Evolutionary conservation across 2,113 vertebrate species (phyloP).

Genomic region (Oxyura jamaicensis): DNA sequence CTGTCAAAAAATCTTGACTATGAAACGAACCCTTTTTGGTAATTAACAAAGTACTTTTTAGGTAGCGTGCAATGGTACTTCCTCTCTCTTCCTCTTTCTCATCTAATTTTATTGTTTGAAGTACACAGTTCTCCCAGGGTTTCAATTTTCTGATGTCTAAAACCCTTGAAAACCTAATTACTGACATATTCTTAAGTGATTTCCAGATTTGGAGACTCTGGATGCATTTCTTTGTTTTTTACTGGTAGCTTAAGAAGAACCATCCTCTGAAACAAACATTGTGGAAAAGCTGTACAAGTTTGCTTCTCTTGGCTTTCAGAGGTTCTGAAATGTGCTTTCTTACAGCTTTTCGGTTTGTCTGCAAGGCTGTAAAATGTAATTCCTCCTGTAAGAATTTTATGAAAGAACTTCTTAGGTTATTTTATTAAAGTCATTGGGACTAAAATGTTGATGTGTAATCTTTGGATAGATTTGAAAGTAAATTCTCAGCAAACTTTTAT

Average conservation of each 20-base stretch:
- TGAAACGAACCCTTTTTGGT: neutral
- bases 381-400: neutral
- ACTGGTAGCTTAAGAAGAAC: too few relatives aligned
- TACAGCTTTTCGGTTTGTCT: neutral
- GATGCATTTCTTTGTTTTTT: neutral
- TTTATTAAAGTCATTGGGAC: neutral
- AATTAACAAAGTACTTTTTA: too few relatives aligned
- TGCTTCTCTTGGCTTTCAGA: neutral
- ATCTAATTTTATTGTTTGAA: neutral
- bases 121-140: neutral
- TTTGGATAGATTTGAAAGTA: neutral
- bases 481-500: neutral
- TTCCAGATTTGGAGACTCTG: neutral
- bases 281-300: neutral
- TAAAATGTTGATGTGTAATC: neutral
- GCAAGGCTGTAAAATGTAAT: neutral
- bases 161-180: neutral
- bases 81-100: neutral
- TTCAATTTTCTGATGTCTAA: neutral
- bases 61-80: neutral
- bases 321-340: neutral
- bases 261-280: neutral
- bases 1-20: neutral
- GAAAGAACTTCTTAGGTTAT: neutral
- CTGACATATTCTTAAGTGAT: neutral